Evolutionary conservation across 2,113 vertebrate species (phyloP).

Genomic region (Martes martes): DNA sequence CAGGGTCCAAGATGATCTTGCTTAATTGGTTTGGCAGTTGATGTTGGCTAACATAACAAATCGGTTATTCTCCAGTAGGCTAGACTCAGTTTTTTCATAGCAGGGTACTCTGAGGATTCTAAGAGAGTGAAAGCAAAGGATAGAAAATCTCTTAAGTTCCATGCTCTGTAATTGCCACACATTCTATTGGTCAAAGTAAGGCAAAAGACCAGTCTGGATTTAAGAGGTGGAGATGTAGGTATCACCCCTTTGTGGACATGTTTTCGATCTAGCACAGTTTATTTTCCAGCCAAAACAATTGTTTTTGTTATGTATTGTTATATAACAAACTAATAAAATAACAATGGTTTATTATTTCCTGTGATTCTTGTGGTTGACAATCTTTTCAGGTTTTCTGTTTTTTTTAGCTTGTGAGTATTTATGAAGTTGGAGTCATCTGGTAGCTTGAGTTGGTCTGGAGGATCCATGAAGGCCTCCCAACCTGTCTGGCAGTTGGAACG

Average conservation of each 20-base stretch:
- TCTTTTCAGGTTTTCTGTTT: neutral
- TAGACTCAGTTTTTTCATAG: neutral
- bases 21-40: neutral
- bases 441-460: no score
- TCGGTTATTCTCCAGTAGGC: neutral
- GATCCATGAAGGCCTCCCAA: neutral
- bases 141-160: neutral
- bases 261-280: neutral
- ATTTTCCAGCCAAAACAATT: neutral
- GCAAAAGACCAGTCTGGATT: neutral
- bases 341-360: neutral
- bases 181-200: neutral
- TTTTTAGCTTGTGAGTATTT: neutral
- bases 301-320: neutral
- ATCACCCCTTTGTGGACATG: neutral
- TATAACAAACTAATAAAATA: neutral
- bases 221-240: neutral
- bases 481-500: neutral
- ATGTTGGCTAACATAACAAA: neutral
- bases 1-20: accelerated
- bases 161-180: neutral
- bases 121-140: neutral
- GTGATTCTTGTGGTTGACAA: neutral
- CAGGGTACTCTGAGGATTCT: neutral
- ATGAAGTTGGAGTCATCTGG: neutral